Evolutionary conservation across 92 coral and sea anemone genomes (phyloP), one percentile per base, ranked within the genome.

Genomic region (Epizoanthus rinbou): DNA sequence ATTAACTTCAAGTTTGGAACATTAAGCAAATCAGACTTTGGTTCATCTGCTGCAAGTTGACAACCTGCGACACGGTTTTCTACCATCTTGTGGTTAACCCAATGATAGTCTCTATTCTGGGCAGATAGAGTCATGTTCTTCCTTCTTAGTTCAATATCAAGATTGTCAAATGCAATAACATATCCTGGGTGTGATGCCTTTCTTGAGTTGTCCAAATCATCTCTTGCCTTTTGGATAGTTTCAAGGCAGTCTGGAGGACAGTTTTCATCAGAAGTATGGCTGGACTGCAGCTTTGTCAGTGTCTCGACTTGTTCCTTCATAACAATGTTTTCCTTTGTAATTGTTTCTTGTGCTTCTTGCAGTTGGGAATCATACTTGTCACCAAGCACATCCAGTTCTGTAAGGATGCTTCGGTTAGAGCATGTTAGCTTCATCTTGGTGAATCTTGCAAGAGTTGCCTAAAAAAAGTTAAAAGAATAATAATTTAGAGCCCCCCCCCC

Each of bases 1-100:
- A 91, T 70, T 24, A 91, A 88, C 68, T 69, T 75, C 47, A 75
- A 68, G 64, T 91, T 91, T 73, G 89, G 91, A 15, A 90, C 83
- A 84, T 86, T 88, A 35, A 69, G 4, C 19, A 86, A 18, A 52
- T 82, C 67, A 58, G 82, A 47, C 75, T 70, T 84, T 68, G 86
- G 74, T 3, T 62, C 21, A 11, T 82, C 74, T 43, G n/a, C 64
- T 21, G 63, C 54, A 56, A 87, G 84, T 21, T 81, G 70, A 58
- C 83, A 85, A 19, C 85, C 85, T 4, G 88, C 35, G 5, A 78
- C 85, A 21, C 88, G 52, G 33, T 78, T 88, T 11, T 45, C 24
- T 6, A 84, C 59, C 80, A 88, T 82, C 4, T 84, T 62, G 52
- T 84, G 91, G 39, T 88, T 88, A 2, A 76, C 85, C 87, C 87